Conservation (phyloP, 64 coral and sea anemone species). For the Stichodactyla helianthus region DNA sequence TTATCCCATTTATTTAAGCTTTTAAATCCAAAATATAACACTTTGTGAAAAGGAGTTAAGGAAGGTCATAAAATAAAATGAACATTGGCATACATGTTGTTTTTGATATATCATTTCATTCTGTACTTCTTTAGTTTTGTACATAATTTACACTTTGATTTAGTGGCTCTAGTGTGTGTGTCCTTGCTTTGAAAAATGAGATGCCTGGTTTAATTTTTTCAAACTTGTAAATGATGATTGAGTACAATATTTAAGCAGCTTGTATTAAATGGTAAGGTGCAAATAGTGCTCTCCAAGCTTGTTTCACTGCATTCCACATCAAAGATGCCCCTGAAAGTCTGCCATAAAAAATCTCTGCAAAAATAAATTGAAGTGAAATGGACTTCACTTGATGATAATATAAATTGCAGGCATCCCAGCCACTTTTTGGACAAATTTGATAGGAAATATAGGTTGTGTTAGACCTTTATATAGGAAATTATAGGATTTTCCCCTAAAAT, state of each 20-base stretch:
- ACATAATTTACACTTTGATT: too few relatives aligned
- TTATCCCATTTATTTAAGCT: too few relatives aligned
- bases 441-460: too few relatives aligned
- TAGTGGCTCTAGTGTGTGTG: too few relatives aligned
- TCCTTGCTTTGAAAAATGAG: too few relatives aligned
- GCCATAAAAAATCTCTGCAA: neutral
- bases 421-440: too few relatives aligned
- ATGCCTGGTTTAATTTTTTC: neutral
- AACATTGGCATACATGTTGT: conserved; percentile 7
- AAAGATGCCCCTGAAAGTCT: neutral
- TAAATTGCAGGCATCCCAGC: too few relatives aligned
- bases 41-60: neutral
- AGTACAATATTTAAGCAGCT: neutral
- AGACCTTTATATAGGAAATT: too few relatives aligned
- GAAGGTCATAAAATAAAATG: neutral
- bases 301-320: conserved; percentile 14
- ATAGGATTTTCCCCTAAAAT: too few relatives aligned
- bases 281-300: conserved; percentile 5
- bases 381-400: too few relatives aligned
- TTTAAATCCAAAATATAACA: neutral
- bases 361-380: neutral
- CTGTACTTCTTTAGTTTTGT: too few relatives aligned
- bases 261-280: conserved; percentile 23
- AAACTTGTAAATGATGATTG: neutral
- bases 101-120: neutral